phyloP scores from a whole-genome alignment of 2,797 vertebrate species.

The Sphenopsis melanotis region DNA sequence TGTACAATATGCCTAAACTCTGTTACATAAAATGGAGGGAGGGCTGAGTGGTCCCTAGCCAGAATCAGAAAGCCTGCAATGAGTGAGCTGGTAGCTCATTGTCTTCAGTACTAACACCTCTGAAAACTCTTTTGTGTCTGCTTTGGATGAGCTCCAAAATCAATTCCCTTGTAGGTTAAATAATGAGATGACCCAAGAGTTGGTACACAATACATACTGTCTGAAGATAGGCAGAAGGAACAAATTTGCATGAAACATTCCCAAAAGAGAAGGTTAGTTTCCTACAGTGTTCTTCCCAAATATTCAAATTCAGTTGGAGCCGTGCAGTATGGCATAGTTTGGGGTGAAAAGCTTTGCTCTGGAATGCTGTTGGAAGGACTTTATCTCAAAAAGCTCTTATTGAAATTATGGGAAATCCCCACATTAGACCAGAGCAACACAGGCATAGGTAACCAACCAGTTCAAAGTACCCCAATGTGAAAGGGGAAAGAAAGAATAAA shows the following conservation, averaged over 20 bases:
- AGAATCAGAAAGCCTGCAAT: background rate
- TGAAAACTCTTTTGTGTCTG: background rate
- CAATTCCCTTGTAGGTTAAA: background rate
- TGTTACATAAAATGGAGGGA: background rate
- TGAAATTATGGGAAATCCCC: background rate
- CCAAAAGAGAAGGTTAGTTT: background rate
- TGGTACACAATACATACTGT: background rate
- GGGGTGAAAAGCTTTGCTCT: background rate
- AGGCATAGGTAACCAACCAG: background rate
- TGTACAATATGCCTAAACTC: background rate
- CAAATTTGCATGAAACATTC: background rate
- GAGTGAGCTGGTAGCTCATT: background rate
- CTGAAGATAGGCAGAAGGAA: background rate
- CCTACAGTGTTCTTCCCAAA: background rate
- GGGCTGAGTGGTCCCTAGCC: background rate
- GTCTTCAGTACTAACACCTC: background rate
- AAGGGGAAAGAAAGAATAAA: background rate
- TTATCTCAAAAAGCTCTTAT: background rate
- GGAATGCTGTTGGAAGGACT: background rate
- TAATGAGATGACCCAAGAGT: background rate
- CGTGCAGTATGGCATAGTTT: fast-evolving
- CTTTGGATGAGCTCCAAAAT: background rate
- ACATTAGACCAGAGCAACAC: background rate
- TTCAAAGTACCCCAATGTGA: background rate
- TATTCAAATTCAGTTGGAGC: background rate